phyloP scores from a whole-genome alignment of 2,888 invertebrate genomes.

The Zonitis immaculata region DNA sequence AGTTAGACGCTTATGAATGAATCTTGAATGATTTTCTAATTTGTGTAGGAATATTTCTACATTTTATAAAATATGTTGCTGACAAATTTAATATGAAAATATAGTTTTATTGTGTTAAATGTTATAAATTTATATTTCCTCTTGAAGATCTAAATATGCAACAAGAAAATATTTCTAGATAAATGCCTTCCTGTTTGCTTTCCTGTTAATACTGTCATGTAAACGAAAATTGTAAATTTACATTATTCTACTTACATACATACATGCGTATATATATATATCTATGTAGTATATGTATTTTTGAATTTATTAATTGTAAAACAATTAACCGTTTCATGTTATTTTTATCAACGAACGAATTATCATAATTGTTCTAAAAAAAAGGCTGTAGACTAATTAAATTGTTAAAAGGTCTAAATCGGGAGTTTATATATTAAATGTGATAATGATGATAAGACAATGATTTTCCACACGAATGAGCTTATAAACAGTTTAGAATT shows the following conservation, averaged over 20 bases:
- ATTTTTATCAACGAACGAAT: no score
- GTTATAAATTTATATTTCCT: background rate
- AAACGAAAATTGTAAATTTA: conserved; percentile 1
- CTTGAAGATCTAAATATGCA: background rate
- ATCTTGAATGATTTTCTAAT: background rate
- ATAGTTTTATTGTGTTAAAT: background rate
- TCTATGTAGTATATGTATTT: no score
- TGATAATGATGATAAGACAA: background rate
- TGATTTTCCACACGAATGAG: background rate
- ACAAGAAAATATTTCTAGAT: conserved; percentile 1
- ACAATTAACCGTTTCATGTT: no score
- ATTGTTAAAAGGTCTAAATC: background rate
- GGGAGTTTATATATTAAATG: background rate
- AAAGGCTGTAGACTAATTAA: no score
- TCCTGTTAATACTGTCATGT: background rate
- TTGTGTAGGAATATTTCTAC: background rate
- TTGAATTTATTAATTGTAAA: no score
- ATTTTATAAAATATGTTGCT: background rate
- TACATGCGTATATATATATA: no score
- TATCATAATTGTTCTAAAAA: no score
- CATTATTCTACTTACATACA: background rate
- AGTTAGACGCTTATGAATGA: no score
- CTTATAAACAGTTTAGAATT: background rate
- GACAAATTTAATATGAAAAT: background rate
- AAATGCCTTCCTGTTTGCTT: background rate